Base-by-base conservation (phyloP, 2,888 invertebrate genomes). In the Hedychridium roseum region DNA sequence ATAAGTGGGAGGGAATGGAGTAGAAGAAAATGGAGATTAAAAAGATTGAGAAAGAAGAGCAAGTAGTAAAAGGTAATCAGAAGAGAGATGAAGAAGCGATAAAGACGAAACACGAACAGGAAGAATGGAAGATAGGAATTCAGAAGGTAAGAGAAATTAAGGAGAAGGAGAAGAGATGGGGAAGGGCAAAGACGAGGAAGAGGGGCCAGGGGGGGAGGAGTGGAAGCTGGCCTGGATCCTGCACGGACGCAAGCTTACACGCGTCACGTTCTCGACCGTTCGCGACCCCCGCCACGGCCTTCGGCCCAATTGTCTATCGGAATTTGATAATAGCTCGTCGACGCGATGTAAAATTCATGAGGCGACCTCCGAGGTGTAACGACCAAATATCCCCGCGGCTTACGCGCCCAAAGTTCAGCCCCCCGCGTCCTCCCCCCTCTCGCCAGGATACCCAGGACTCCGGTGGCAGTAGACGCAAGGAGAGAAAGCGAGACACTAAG, bases 281-380 rank as follows among this genome's bases (percentile, higher is more conserved):
- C 38, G 32, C 49, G 37, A 50, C 42, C 47, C 43, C 35, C 47
- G 14, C 43, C 43, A 41, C 44, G 47, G 43, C 37, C 40, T 39
- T 36, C 20, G 49, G 40, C 50, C 51, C 64, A 62, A 69, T 70
- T 66, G 65, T 66, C 65, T 57, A 69, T 64, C 50, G 57, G 61
- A 70, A 68, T 66, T 66, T 67, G 63, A 64, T 69, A 68, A 65
- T 69, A 57, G 69, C 58, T 55, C 60, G 63, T 64, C 60, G 54
- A 54, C 44, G 17, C 49, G 43, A 65, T 69, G 66, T 62, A 66
- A 68, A 68, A 67, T 67, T 67, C 66, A 70, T 67, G 67, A 66
- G 43, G 51, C 57, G 54, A 55, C 57, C 52, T 44, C 50, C 39
- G 32, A 44, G 51, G 55, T 57, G 58, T 57, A 64, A 61, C 66